A percentile compares a stretch with the other conserved stretches of the same genome.
These are phyloP conservation scores for Pseudanteris insignis DNA, from an alignment of 2,888 invertebrate genomes.

Conservation along the genomic window DNA sequence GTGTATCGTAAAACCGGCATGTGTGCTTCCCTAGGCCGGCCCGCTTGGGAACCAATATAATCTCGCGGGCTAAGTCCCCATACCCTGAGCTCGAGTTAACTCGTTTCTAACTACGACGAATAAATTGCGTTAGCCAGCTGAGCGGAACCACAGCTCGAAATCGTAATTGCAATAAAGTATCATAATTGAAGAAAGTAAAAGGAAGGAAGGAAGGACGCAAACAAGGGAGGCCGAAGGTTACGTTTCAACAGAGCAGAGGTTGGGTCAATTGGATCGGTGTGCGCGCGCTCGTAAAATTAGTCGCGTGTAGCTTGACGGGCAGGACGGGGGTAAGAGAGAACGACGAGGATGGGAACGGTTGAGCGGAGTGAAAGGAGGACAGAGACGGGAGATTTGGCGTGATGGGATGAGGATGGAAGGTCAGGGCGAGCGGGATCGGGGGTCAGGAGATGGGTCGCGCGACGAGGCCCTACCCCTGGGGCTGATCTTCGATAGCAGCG, in stretches of 20 bases:
- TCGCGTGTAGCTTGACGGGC: constrained; percentile 39
- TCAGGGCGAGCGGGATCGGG: constrained; percentile 1
- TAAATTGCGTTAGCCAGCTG: constrained; percentile 13
- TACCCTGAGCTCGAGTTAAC: constrained; percentile 2
- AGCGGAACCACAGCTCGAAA: constrained; percentile 7
- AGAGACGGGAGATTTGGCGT: neutral
- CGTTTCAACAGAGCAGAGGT: constrained; percentile 39
- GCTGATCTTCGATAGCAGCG: constrained; percentile 45
- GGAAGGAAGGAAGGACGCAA: constrained; percentile 28
- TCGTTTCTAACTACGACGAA: constrained; percentile 9
- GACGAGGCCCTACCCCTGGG: constrained; percentile 41
- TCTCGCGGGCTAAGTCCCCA: neutral
- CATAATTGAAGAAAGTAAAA: constrained; percentile 36
- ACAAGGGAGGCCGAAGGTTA: constrained; percentile 40
- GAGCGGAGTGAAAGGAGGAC: neutral
- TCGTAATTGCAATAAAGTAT: constrained; percentile 24
- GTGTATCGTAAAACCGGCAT: no score
- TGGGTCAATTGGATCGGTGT: constrained; percentile 46
- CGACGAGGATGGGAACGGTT: neutral
- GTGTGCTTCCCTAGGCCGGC: no score
- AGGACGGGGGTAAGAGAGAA: constrained; percentile 5
- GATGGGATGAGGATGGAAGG: constrained; percentile 1
- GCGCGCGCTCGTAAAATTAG: constrained; percentile 47
- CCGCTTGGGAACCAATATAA: constrained; percentile 9
- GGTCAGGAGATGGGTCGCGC: constrained; percentile 7